phyloP scores from a whole-genome alignment of 1,140 invertebrate species.

The Leptoteleia sp. region DNA sequence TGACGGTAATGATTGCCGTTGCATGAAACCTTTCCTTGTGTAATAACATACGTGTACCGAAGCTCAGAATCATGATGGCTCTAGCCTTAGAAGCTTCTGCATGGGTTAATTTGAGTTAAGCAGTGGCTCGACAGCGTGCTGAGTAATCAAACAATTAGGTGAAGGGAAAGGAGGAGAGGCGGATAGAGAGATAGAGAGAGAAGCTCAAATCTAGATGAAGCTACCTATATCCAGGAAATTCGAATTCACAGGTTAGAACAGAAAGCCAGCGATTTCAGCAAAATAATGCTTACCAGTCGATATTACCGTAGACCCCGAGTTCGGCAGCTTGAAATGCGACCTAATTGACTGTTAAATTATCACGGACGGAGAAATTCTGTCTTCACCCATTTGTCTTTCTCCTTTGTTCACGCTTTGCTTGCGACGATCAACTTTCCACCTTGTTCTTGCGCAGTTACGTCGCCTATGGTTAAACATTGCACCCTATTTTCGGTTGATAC shows the following conservation, averaged over 20 bases:
- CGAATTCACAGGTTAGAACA: slow-evolving; percentile 68
- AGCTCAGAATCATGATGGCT: slow-evolving; percentile 61
- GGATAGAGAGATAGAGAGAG: no score
- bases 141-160: no score
- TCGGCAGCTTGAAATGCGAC: slow-evolving; percentile 73
- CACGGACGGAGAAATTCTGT: slow-evolving; percentile 69
- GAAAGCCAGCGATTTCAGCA: slow-evolving; percentile 75
- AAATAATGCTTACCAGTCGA: slow-evolving; percentile 80
- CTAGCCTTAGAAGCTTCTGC: slow-evolving; percentile 68
- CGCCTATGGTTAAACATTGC: slow-evolving; percentile 44
- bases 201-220: no score
- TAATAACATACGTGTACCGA: slow-evolving; percentile 64
- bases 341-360: slow-evolving; percentile 81
- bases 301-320: slow-evolving; percentile 74
- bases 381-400: slow-evolving; percentile 58
- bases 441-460: slow-evolving; percentile 54
- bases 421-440: slow-evolving; percentile 66
- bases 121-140: slow-evolving; percentile 77
- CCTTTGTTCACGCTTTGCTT: slow-evolving; percentile 61
- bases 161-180: no score
- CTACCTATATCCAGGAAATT: no score
- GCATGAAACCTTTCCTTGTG: slow-evolving; percentile 56
- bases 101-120: slow-evolving; percentile 78
- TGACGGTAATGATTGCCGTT: slow-evolving; percentile 70
- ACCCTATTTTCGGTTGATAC: slow-evolving; percentile 21